Evolutionary conservation across 2,888 invertebrate genomes (phyloP).

Genomic region (Andrena camellia): DNA sequence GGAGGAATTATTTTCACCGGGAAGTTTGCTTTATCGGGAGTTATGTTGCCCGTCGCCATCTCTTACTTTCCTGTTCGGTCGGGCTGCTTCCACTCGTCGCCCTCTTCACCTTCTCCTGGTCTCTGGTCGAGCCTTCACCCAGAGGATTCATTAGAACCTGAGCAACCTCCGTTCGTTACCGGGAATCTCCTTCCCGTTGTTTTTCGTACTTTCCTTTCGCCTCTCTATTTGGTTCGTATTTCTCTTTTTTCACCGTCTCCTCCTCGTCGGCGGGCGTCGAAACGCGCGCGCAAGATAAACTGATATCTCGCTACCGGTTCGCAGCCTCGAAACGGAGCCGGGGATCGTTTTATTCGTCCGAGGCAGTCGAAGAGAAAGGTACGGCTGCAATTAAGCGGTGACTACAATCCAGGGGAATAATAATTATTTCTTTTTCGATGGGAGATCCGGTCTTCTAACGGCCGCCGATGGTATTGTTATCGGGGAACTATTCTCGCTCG

Average conservation of each 20-base stretch:
- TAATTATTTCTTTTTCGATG: constrained; percentile 47
- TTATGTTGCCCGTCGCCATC: constrained; percentile 1
- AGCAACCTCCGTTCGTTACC: constrained; percentile 59
- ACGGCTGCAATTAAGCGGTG: constrained; percentile 49
- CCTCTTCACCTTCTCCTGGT: constrained; percentile 2
- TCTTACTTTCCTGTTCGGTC: neutral
- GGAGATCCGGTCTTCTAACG: constrained; percentile 17
- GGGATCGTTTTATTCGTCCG: constrained; percentile 48
- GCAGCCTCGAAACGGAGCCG: constrained; percentile 24
- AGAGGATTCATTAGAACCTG: constrained; percentile 66
- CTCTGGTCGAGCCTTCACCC: constrained; percentile 12
- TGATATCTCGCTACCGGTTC: constrained; percentile 45
- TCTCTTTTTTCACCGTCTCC: neutral
- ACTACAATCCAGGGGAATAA: constrained; percentile 34
- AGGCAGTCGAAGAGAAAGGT: constrained; percentile 8
- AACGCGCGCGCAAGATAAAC: constrained; percentile 39
- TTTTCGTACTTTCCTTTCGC: constrained; percentile 36
- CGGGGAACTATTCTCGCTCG: constrained; percentile 17
- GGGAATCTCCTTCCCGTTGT: constrained; percentile 33
- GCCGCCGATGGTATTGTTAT: constrained; percentile 24
- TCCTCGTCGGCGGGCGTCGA: constrained; percentile 13
- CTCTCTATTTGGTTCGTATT: constrained; percentile 6
- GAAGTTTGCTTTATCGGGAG: constrained; percentile 69
- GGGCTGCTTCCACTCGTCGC: neutral
- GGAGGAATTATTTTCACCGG: constrained; percentile 75